Conservation (phyloP, 2,113 vertebrate genomes). For the Melanerpes aurifrons region DNA sequence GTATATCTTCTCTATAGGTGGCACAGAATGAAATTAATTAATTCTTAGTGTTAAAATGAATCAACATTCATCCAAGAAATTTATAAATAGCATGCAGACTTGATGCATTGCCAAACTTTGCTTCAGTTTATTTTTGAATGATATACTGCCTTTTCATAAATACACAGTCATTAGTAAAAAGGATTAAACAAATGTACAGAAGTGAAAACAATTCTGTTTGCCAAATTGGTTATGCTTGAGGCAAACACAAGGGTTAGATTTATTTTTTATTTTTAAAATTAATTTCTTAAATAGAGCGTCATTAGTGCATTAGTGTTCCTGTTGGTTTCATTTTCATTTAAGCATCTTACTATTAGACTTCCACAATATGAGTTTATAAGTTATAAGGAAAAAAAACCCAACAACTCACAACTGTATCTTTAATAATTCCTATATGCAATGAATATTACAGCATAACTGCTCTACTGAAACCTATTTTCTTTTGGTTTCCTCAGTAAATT, state of each 20-base stretch:
- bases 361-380: neutral
- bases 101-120: neutral
- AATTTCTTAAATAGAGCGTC: neutral
- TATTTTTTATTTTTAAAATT: neutral
- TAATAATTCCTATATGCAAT: slow-evolving; percentile 10
- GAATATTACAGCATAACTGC: neutral
- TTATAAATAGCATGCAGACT: slow-evolving; percentile 25
- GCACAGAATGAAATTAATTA: slow-evolving; percentile 63
- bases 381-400: neutral
- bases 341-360: slow-evolving; percentile 30
- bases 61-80: slow-evolving; percentile 43
- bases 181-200: slow-evolving; percentile 53
- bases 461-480: neutral
- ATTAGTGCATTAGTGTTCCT: neutral
- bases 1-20: slow-evolving; percentile 22
- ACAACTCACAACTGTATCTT: neutral
- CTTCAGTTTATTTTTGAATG: neutral
- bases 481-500: neutral
- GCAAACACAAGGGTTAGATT: neutral
- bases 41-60: slow-evolving; percentile 55
- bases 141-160: slow-evolving; percentile 31
- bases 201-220: slow-evolving; percentile 55
- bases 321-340: slow-evolving; percentile 28
- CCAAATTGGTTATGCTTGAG: slow-evolving; percentile 50
- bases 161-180: slow-evolving; percentile 41